Conservation (phyloP, 1,140 invertebrate genomes). For the Calephelis nemesis region DNA sequence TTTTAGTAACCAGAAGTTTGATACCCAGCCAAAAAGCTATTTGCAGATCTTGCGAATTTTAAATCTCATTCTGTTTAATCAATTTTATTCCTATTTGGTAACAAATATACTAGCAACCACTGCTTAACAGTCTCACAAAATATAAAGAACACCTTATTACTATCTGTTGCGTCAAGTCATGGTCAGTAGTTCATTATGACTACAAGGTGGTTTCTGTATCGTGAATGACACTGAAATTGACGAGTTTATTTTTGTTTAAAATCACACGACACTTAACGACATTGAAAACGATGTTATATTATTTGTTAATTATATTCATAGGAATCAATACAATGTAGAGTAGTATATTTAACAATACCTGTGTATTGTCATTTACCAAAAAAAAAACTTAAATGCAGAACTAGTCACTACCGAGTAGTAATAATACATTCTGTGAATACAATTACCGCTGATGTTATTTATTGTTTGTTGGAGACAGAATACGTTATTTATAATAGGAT, state of each 20-base stretch:
- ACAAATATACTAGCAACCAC: not conserved
- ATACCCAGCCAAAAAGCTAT: constrained; percentile 12
- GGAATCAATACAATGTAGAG: too few species aligned
- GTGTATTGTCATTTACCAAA: too few species aligned
- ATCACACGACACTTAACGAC: not conserved
- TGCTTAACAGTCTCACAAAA: not conserved
- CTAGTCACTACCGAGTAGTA: too few species aligned
- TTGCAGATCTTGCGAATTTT: not conserved
- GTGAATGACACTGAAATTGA: constrained; percentile 3
- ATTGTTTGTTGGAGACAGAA: too few species aligned
- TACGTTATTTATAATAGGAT: too few species aligned
- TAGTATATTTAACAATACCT: too few species aligned
- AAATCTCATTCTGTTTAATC: not conserved
- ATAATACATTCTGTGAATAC: too few species aligned
- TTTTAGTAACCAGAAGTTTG: not conserved
- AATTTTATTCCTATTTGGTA: not conserved
- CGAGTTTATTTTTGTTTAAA: constrained; percentile 11
- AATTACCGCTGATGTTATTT: too few species aligned
- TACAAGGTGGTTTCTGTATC: constrained; percentile 8
- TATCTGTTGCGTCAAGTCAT: constrained; percentile 11
- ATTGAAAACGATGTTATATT: not conserved
- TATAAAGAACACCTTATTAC: not conserved
- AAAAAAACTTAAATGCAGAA: too few species aligned
- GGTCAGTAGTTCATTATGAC: not conserved
- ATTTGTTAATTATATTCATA: too few species aligned